phyloP scores from a whole-genome alignment of 2,888 invertebrate species.

The Cheilosia impressa region DNA sequence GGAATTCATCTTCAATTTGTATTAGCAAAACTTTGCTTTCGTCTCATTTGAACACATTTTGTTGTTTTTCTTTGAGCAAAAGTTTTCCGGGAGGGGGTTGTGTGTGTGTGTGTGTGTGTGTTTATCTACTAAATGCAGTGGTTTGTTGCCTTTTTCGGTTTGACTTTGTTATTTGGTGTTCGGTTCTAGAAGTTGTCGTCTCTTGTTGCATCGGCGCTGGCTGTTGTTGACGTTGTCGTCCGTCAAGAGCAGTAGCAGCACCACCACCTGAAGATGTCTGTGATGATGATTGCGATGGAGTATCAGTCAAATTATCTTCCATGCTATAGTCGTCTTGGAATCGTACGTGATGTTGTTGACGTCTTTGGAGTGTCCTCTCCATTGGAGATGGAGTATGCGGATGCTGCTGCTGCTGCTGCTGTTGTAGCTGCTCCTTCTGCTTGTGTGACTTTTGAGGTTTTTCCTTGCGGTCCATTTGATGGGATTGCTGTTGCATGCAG shows the following conservation, averaged over 20 bases:
- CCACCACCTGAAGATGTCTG: constrained; percentile 69
- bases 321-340: constrained; percentile 65
- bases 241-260: not conserved
- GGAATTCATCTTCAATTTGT: constrained; percentile 53
- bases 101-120: constrained; percentile 29
- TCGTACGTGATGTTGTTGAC: constrained; percentile 71
- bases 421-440: constrained; percentile 28
- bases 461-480: constrained; percentile 29
- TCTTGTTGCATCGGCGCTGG: constrained; percentile 55
- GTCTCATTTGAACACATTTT: constrained; percentile 39
- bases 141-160: constrained; percentile 67
- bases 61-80: constrained; percentile 40
- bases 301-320: constrained; percentile 68
- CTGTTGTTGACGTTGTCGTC: constrained; percentile 28
- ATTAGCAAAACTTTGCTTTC: constrained; percentile 27
- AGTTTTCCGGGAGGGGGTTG: constrained; percentile 32
- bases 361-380: constrained; percentile 63
- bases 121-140: constrained; percentile 71
- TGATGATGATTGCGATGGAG: constrained; percentile 72
- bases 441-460: constrained; percentile 36
- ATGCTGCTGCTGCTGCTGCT: constrained; percentile 15
- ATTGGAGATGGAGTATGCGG: constrained; percentile 56
- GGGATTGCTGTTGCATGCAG: constrained; percentile 30
- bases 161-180: constrained; percentile 68
- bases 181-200: constrained; percentile 71